Percentiles rank a stretch among this genome's conserved stretches.
Conservation (phyloP, 2,888 invertebrate genomes). For the Tachystola acroxantha region DNA sequence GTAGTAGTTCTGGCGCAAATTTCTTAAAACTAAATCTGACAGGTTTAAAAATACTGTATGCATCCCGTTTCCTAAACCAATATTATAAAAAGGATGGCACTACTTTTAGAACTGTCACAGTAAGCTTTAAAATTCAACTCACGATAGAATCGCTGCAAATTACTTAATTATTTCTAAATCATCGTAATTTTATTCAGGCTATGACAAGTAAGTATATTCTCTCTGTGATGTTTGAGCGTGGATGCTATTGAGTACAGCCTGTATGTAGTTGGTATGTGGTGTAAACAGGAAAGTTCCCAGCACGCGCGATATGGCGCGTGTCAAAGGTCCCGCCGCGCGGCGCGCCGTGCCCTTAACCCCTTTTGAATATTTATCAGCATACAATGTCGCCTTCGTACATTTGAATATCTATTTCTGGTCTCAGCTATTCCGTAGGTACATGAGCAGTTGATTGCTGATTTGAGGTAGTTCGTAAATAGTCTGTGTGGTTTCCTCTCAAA, state of each 20-base stretch:
- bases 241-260: slow-evolving; percentile 8
- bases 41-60: too few relatives aligned
- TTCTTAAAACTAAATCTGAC: too few relatives aligned
- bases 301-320: slow-evolving; percentile 39
- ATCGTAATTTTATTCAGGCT: too few relatives aligned
- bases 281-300: slow-evolving; percentile 68
- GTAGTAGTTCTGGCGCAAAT: too few relatives aligned
- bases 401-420: slow-evolving; percentile 17
- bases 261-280: slow-evolving; percentile 12
- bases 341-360: slow-evolving; percentile 53
- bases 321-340: slow-evolving; percentile 32
- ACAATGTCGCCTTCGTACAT: slow-evolving; percentile 32
- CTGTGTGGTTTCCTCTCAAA: neutral
- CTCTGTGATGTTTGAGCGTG: too few relatives aligned
- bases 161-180: too few relatives aligned
- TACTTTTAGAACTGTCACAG: too few relatives aligned
- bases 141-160: too few relatives aligned
- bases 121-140: too few relatives aligned
- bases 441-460: neutral
- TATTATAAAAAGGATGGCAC: too few relatives aligned
- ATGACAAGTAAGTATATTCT: too few relatives aligned
- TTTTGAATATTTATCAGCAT: slow-evolving; percentile 45
- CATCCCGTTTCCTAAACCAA: too few relatives aligned
- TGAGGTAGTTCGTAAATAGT: neutral
- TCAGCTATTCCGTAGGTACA: slow-evolving; percentile 17